These are phyloP conservation scores for Apostichopus leukothele DNA, from an alignment of 53 echinoderm and acorn worm species.

Conservation along the genomic window DNA sequence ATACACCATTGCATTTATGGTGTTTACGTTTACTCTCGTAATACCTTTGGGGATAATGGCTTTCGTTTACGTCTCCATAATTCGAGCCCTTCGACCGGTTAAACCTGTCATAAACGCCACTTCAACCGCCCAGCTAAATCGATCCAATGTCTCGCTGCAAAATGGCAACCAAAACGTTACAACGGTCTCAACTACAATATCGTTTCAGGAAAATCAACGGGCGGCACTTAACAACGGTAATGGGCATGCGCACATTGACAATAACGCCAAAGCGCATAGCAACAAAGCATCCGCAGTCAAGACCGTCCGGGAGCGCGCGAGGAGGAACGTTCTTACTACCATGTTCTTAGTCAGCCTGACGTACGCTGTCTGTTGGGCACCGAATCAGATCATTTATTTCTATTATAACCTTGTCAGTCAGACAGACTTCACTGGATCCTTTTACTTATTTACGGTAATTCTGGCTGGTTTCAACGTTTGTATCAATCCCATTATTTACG, in stretches of 20 bases:
- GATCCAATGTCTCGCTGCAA: slow-evolving; percentile 1
- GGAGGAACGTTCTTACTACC: slow-evolving; percentile 28
- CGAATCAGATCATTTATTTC: slow-evolving; percentile 44
- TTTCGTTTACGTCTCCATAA: slow-evolving; percentile 45
- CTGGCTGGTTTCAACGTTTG: slow-evolving; percentile 16
- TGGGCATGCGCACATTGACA: background rate
- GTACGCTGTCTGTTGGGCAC: slow-evolving; percentile 33
- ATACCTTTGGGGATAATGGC: slow-evolving; percentile 39
- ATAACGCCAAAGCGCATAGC: background rate
- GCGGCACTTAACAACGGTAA: background rate
- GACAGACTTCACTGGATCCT: slow-evolving; percentile 23
- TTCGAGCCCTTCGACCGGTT: slow-evolving; percentile 31
- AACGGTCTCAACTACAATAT: background rate
- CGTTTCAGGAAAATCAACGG: background rate
- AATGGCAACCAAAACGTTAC: slow-evolving; percentile 20
- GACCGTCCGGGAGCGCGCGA: slow-evolving; percentile 18
- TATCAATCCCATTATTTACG: background rate
- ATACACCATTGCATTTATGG: slow-evolving; percentile 26
- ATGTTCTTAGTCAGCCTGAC: slow-evolving; percentile 44
- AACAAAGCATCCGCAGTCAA: background rate
- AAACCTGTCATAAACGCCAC: background rate
- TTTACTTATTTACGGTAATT: slow-evolving; percentile 22
- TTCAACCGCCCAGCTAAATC: background rate
- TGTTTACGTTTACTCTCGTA: slow-evolving; percentile 40
- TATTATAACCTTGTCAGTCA: slow-evolving; percentile 32